Percentiles rank a stretch among this genome's conserved stretches.
These are phyloP conservation scores for Papilio machaon DNA, from an alignment of 1,140 invertebrate genomes.

Conservation along the genomic window DNA sequence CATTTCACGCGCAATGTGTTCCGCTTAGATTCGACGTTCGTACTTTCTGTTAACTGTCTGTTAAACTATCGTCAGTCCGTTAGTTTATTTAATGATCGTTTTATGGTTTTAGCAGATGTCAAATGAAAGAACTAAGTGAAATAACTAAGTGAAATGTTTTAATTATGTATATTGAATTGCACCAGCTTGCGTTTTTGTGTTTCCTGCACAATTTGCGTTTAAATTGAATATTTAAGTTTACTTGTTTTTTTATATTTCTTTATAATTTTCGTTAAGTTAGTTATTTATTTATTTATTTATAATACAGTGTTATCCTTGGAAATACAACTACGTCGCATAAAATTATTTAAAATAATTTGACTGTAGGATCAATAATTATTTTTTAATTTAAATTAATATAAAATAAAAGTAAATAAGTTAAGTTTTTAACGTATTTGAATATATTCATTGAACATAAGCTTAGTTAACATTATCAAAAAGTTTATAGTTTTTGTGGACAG, in stretches of 20 bases:
- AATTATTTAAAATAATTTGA: too few relatives aligned
- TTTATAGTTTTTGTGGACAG: too few relatives aligned
- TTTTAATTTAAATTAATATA: too few relatives aligned
- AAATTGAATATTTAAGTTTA: background rate
- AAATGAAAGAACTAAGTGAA: background rate
- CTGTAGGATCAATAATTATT: too few relatives aligned
- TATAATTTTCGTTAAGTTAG: background rate
- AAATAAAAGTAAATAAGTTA: too few relatives aligned
- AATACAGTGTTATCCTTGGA: too few relatives aligned
- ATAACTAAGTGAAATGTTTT: background rate
- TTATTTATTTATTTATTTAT: too few relatives aligned
- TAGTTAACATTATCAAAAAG: background rate
- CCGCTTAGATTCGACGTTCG: constrained; percentile 51
- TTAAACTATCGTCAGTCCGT: constrained; percentile 47
- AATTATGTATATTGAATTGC: background rate
- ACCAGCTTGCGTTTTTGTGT: too few relatives aligned
- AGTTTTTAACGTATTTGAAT: too few relatives aligned
- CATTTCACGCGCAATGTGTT: constrained; percentile 47
- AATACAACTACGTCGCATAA: too few relatives aligned
- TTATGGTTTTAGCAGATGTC: background rate
- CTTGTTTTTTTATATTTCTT: background rate
- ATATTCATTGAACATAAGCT: too few relatives aligned
- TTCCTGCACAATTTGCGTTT: background rate
- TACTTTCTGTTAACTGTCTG: constrained; percentile 42
- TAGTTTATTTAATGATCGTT: constrained; percentile 28